phyloP scores from a whole-genome alignment of 2,113 vertebrate genomes.

The Charina bottae region DNA sequence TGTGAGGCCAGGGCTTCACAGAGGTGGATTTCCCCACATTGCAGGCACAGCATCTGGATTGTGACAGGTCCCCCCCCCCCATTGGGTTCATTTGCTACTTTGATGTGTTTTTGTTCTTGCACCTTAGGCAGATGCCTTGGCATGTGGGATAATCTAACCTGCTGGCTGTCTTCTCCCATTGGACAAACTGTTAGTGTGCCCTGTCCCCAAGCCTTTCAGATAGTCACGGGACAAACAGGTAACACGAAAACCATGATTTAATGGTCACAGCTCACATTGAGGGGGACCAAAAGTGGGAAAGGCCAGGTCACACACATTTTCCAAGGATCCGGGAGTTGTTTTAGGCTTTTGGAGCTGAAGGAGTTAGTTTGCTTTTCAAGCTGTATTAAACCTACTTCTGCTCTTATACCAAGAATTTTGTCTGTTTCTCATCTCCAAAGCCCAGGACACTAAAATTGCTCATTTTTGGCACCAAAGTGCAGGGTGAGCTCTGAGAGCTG shows the following conservation, averaged over 20 bases:
- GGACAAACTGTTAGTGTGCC: constrained; percentile 81
- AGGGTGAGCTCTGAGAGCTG: neutral
- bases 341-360: neutral
- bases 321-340: neutral
- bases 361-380: neutral
- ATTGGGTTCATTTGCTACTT: neutral
- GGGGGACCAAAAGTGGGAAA: neutral
- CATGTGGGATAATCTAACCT: constrained; percentile 90
- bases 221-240: constrained; percentile 78
- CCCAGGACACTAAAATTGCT: neutral
- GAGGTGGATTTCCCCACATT: neutral
- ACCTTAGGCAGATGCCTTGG: constrained; percentile 71
- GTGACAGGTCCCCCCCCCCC: neutral
- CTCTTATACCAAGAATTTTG: neutral
- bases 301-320: neutral
- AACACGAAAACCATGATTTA: constrained; percentile 33
- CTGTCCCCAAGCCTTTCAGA: constrained; percentile 82
- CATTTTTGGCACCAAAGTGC: neutral
- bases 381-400: neutral
- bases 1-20: neutral
- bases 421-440: neutral
- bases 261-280: neutral
- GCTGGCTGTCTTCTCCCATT: constrained; percentile 81
- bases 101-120: neutral
- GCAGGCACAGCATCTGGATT: neutral